phyloP scores from a whole-genome alignment of 2,888 invertebrate species.

The Eustalomyia histrio region DNA sequence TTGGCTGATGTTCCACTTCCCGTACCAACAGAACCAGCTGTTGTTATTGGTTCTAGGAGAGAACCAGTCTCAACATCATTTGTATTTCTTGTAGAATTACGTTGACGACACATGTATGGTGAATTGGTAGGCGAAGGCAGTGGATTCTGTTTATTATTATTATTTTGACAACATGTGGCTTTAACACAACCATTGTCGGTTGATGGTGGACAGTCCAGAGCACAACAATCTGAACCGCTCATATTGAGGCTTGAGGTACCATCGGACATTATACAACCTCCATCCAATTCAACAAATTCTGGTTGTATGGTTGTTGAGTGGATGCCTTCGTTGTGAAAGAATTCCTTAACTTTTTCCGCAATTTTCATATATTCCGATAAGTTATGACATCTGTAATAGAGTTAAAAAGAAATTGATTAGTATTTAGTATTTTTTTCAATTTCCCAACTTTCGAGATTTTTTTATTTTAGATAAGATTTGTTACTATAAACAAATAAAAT shows the following conservation, averaged over 20 bases:
- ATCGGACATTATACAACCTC: constrained; percentile 78
- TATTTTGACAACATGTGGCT: constrained; percentile 88
- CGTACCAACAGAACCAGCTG: constrained; percentile 63
- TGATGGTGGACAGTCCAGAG: constrained; percentile 93
- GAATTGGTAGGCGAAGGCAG: constrained; percentile 89
- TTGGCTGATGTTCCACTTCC: constrained; percentile 36
- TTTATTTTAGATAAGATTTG: too few species aligned
- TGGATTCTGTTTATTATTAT: constrained; percentile 79
- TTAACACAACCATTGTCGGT: constrained; percentile 90
- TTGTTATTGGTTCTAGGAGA: constrained; percentile 74
- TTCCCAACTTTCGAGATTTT: too few species aligned
- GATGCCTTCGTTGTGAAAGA: constrained; percentile 99
- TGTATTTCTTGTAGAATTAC: constrained; percentile 83
- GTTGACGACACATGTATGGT: constrained; percentile 90
- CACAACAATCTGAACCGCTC: constrained; percentile 85
- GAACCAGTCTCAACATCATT: constrained; percentile 79
- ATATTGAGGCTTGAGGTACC: constrained; percentile 80
- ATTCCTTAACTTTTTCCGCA: constrained; percentile 96
- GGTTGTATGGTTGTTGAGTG: constrained; percentile 99
- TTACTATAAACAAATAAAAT: too few species aligned
- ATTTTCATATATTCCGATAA: constrained; percentile 98
- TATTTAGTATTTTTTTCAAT: too few species aligned
- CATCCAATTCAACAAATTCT: constrained; percentile 93
- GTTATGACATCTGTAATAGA: constrained; percentile 87
- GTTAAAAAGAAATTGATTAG: too few species aligned